Evolutionary conservation across 2,888 invertebrate species (phyloP).

Genomic region (Eristalinus aeneus): DNA sequence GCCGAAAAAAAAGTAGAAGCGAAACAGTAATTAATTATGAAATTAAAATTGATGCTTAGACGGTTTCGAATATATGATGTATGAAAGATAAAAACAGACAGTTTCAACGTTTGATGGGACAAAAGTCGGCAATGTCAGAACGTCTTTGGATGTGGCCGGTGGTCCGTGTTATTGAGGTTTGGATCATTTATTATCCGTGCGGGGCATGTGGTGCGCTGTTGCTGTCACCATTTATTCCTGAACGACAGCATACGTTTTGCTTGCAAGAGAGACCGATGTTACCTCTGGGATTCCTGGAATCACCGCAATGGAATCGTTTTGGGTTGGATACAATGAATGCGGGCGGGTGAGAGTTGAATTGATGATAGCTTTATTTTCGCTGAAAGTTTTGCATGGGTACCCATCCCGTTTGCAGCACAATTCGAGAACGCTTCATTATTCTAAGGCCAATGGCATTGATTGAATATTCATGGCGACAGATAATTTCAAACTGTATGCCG

Average conservation of each 20-base stretch:
- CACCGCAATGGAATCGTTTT: not conserved
- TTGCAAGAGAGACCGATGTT: not conserved
- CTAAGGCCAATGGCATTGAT: too few relatives aligned
- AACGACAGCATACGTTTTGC: not conserved
- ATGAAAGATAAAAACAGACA: conserved; percentile 9
- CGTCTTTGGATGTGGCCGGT: not conserved
- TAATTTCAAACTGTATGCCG: too few relatives aligned
- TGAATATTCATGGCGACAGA: too few relatives aligned
- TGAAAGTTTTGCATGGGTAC: too few relatives aligned
- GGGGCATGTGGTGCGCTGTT: not conserved
- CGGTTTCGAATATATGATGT: conserved; percentile 16
- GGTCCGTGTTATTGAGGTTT: not conserved
- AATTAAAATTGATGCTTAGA: conserved; percentile 22
- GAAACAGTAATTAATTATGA: conserved; percentile 14
- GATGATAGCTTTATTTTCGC: too few relatives aligned
- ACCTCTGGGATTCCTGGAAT: not conserved
- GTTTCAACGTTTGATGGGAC: not conserved
- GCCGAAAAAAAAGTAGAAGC: not conserved
- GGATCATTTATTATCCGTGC: not conserved
- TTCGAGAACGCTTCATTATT: too few relatives aligned
- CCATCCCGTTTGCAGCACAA: too few relatives aligned
- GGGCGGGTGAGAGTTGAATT: not conserved
- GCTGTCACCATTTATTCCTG: not conserved
- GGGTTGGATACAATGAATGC: not conserved
- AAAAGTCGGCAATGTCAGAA: not conserved